Evolutionary conservation across 2,113 vertebrate species (phyloP).

Genomic region (Podarcis cretensis): DNA sequence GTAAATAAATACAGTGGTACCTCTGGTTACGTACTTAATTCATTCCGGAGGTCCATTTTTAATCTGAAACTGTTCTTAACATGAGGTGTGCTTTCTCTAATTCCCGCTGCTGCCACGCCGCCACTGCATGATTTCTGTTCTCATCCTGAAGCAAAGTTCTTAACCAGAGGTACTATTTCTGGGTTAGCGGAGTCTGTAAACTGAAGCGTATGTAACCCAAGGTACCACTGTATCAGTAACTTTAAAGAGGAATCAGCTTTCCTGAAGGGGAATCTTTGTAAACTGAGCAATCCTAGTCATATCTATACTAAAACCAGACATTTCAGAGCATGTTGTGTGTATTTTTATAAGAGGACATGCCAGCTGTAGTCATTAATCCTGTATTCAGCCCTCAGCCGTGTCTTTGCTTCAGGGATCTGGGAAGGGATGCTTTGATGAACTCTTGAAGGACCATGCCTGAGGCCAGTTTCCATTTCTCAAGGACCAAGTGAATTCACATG

Average conservation of each 20-base stretch:
- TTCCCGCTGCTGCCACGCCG: no score
- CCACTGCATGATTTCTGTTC: no score
- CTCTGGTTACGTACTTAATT: no score
- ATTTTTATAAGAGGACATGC: no score
- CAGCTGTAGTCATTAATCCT: background rate
- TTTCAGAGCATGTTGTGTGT: background rate
- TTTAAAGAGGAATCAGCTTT: background rate
- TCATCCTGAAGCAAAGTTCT: no score
- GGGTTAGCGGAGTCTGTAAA: no score
- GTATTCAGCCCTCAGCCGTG: background rate
- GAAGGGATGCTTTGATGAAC: background rate
- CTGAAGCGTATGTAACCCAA: no score
- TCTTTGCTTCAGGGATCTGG: background rate
- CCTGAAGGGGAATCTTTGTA: background rate
- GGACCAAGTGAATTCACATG: background rate
- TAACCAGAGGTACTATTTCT: no score
- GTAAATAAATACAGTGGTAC: background rate
- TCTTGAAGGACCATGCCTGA: background rate
- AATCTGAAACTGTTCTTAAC: no score
- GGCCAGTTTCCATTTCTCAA: background rate
- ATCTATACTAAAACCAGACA: background rate
- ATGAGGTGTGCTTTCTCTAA: no score
- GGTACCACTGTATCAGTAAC: background rate
- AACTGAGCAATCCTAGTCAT: no score
- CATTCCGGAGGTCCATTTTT: no score